Conservation (phyloP, 2,113 vertebrate species). For the Periophthalmodon schlosseri region DNA sequence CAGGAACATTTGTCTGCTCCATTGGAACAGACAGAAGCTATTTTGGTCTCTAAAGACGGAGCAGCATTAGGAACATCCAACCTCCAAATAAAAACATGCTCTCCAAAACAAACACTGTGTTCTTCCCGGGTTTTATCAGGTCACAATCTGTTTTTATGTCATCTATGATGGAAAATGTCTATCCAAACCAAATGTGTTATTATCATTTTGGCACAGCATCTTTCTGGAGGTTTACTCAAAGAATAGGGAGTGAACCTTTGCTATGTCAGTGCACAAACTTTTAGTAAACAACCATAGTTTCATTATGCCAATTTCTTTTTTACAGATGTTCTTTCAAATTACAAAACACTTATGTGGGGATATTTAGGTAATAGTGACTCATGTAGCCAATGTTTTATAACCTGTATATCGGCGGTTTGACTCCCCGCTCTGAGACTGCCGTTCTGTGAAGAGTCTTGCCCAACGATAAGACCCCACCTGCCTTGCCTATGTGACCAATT, state of each 20-base stretch:
- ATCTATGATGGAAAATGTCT: slow-evolving; percentile 8
- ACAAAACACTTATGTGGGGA: no score
- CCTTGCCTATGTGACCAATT: background rate
- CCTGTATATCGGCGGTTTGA: background rate
- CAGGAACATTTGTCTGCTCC: slow-evolving; percentile 28
- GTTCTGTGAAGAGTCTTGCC: no score
- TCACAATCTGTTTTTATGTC: slow-evolving; percentile 26
- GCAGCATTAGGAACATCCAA: slow-evolving; percentile 36
- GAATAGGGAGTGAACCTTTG: background rate
- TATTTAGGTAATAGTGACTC: background rate
- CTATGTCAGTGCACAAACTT: background rate
- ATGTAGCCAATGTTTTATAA: background rate
- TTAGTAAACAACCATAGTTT: background rate
- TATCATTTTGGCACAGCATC: slow-evolving; percentile 3
- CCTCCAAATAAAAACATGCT: slow-evolving; percentile 53
- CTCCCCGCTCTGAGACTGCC: background rate
- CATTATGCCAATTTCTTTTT: background rate
- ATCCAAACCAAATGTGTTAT: slow-evolving; percentile 23
- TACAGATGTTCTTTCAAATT: background rate
- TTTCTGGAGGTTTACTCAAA: background rate
- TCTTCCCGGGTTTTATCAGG: slow-evolving; percentile 18
- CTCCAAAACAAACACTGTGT: slow-evolving; percentile 53
- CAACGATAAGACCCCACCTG: background rate
- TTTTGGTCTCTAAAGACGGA: slow-evolving; percentile 42
- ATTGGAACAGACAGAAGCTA: slow-evolving; percentile 55